These are phyloP conservation scores for Drymodes brunneopygia DNA, from an alignment of 2,113 vertebrate genomes.

Conservation along the genomic window DNA sequence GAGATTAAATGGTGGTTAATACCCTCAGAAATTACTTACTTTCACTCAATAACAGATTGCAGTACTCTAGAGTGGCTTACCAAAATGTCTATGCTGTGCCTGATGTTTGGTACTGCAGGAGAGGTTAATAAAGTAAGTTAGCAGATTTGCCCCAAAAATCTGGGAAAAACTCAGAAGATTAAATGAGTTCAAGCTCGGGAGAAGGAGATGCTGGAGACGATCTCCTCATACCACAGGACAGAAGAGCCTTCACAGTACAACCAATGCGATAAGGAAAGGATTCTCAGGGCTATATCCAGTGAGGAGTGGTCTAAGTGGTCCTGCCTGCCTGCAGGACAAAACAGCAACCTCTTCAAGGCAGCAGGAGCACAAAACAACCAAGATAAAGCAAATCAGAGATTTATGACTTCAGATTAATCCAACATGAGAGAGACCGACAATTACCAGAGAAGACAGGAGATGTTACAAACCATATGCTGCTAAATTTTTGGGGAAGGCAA, in stretches of 20 bases:
- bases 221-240: neutral
- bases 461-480: neutral
- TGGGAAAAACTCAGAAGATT: neutral
- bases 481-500: neutral
- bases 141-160: neutral
- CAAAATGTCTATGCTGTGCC: neutral
- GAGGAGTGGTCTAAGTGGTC: neutral
- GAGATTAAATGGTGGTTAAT: neutral
- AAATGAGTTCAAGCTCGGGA: neutral
- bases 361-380: neutral
- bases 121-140: neutral
- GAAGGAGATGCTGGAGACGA: accelerated
- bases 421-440: neutral
- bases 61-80: neutral
- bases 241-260: neutral
- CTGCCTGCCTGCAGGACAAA: neutral
- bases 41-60: neutral
- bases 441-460: neutral
- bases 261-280: neutral
- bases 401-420: neutral
- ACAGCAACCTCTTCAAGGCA: neutral
- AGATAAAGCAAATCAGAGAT: neutral
- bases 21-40: neutral
- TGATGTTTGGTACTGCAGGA: neutral
- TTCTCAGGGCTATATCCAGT: neutral